Evolutionary conservation across 2,888 invertebrate genomes (phyloP).

Genomic region (Allacma fusca): DNA sequence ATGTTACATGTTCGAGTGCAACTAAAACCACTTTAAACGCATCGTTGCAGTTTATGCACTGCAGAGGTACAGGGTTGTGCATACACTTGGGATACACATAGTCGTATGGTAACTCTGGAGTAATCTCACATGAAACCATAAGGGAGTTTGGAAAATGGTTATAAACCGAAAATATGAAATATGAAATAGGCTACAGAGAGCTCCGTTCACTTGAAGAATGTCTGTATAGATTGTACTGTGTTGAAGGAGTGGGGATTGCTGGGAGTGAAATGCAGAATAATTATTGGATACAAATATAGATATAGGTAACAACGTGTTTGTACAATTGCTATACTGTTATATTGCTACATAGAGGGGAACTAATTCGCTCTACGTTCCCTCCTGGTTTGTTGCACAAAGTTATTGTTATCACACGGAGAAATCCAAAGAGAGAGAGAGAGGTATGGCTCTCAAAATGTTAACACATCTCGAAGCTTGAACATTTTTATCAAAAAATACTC

Average conservation of each 20-base stretch:
- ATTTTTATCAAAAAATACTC: conserved; percentile 19
- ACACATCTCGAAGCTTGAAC: background rate
- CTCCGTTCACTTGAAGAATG: too few relatives aligned
- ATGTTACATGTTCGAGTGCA: too few relatives aligned
- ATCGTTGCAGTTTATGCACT: background rate
- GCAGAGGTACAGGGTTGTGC: background rate
- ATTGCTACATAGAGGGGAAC: background rate
- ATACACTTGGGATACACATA: too few relatives aligned
- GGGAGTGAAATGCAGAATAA: conserved; percentile 2
- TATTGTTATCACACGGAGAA: conserved; percentile 24
- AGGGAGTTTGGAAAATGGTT: too few relatives aligned
- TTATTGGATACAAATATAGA: background rate
- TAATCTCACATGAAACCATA: too few relatives aligned
- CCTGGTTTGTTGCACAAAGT: background rate
- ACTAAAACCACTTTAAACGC: background rate
- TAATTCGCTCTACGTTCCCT: conserved; percentile 15
- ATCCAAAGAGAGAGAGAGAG: conserved; percentile 18
- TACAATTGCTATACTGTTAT: background rate
- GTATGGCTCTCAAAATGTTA: background rate
- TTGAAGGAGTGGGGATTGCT: background rate
- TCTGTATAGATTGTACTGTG: too few relatives aligned
- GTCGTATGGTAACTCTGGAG: too few relatives aligned
- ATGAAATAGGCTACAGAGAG: too few relatives aligned
- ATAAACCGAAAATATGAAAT: too few relatives aligned
- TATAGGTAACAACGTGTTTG: too few relatives aligned